Percentiles rank a stretch among this genome's conserved stretches.
Conservation (phyloP, 2,888 invertebrate genomes). For the Meghimatium bilineatum region DNA sequence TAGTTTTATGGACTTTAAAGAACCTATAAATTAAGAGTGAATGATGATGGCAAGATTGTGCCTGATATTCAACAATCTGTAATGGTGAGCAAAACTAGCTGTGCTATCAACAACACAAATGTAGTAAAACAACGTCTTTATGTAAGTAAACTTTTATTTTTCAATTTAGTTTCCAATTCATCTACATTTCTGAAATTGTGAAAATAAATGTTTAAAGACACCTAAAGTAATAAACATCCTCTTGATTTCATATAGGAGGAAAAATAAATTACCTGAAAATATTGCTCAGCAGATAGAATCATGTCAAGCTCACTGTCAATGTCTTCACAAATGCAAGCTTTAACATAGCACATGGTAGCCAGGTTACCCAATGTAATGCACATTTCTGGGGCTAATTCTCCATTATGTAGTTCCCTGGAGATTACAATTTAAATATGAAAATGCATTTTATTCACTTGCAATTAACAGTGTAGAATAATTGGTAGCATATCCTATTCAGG, state of each 20-base stretch:
- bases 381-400: slow-evolving; percentile 71
- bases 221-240: not conserved
- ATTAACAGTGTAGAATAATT: too few relatives aligned
- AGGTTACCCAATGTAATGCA: slow-evolving; percentile 71
- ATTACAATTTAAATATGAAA: not conserved
- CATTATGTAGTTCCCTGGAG: slow-evolving; percentile 69
- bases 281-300: slow-evolving; percentile 69
- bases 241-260: not conserved
- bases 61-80: too few relatives aligned
- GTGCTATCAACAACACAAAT: too few relatives aligned
- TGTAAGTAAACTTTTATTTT: too few relatives aligned
- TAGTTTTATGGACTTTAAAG: too few relatives aligned
- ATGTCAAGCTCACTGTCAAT: slow-evolving; percentile 69
- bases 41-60: too few relatives aligned
- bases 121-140: too few relatives aligned
- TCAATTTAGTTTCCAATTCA: too few relatives aligned
- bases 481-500: too few relatives aligned
- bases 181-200: too few relatives aligned
- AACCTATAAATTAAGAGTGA: too few relatives aligned
- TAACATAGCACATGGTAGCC: slow-evolving; percentile 75
- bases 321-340: slow-evolving; percentile 73
- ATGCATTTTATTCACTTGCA: not conserved
- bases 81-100: too few relatives aligned
- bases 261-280: slow-evolving; percentile 61
- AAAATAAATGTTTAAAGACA: not conserved